Percentiles rank a stretch among this genome's conserved stretches.
phyloP scores from a whole-genome alignment of 2,888 invertebrate genomes.

The Pachymerium ferrugineum region DNA sequence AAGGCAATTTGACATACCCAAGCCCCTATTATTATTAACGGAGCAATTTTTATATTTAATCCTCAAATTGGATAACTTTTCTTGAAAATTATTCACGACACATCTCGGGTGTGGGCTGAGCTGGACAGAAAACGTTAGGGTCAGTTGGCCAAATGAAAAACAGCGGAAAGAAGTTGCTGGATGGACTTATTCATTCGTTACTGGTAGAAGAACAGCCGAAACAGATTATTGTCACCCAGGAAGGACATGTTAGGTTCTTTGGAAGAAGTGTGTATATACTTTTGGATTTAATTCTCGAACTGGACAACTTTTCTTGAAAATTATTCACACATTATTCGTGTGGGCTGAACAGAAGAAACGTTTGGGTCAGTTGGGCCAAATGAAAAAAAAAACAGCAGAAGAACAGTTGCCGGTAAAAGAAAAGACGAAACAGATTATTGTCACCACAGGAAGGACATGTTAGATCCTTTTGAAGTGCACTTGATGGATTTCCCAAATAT shows the following conservation, averaged over 20 bases:
- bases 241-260: conserved; percentile 99
- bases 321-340: conserved; percentile 98
- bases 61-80: conserved; percentile 54
- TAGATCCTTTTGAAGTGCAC: conserved; percentile 98
- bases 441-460: conserved; percentile 99
- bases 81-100: no score
- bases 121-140: no score
- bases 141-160: conserved; percentile 99
- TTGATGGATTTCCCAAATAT: conserved; percentile 99
- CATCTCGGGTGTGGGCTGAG: no score
- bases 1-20: conserved; percentile 69
- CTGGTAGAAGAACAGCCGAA: conserved; percentile 99
- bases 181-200: conserved; percentile 92
- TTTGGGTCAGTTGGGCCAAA: conserved; percentile 97
- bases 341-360: conserved; percentile 99
- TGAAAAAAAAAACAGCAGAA: no score
- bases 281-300: no score
- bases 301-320: conserved; percentile 97
- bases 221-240: conserved; percentile 99
- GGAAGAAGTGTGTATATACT: no score
- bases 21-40: conserved; percentile 67
- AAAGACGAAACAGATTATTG: conserved; percentile 99
- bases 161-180: conserved; percentile 99
- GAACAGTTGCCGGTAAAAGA: conserved; percentile 99
- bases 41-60: conserved; percentile 99